Base-by-base conservation (phyloP, 2,797 vertebrate genomes). In the Micropoecilia bifurca region DNA sequence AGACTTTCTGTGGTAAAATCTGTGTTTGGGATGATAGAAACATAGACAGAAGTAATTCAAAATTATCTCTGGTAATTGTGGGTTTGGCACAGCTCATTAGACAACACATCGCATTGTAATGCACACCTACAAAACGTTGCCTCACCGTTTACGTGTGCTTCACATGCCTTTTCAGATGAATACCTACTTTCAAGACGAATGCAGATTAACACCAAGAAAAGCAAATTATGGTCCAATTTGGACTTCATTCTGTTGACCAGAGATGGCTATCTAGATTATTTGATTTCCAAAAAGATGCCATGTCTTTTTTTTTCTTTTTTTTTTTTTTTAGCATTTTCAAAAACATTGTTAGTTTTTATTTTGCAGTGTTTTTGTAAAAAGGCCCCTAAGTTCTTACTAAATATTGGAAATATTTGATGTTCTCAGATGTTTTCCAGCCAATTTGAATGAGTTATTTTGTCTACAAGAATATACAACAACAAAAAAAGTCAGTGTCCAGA, bases 11-110 rank as follows among this genome's bases (percentile, higher is more conserved):
- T 48, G 36, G 68, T 7, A 77, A 78, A 36, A 53, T 41, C 13
- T 76, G 22, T 81, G 46, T 76, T 76, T 63, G 18, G n/a, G 3
- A 48, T 53, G 66, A 71, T 30, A 73, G 18, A 77, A 77, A 73
- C 25, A 22, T 10, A n/a, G n/a, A 71, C 78, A 48, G 1, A 22
- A 33, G 69, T 47, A 14, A 39, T 41, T 71, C 43, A 71, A 82
- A 45, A 72, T 59, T 59, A 46, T 20, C 53, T 78, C 50, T 41
- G 69, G 43, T 73, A 55, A 36, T 43, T 36, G 41, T 71, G 77
- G 77, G 41, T 78, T 59, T 45, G 36, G 69, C 30, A 45, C 39
- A 78, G 77, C 57, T 76, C 30, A 72, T 30, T 9, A 71, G 68
- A 55, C 71, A 12, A 43, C 46, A 50, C 33, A 50, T 69, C n/a